Conservation (phyloP, 2,888 invertebrate species). For the Drosophila prolongata region DNA sequence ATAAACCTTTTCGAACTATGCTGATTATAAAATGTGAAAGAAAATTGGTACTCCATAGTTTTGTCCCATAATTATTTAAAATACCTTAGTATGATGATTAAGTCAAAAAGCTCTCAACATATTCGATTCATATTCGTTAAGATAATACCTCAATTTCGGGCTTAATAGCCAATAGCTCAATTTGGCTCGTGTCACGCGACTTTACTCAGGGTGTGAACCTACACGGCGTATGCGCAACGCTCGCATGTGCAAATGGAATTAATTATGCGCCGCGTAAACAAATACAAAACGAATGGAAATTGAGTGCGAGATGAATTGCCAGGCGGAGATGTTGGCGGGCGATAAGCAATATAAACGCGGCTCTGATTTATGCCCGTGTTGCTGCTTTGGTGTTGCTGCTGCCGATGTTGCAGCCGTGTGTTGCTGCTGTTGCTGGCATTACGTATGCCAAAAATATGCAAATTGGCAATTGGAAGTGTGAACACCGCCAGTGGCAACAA, state of each 20-base stretch:
- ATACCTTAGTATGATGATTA: background rate
- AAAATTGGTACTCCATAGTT: too few species aligned
- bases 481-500: slow-evolving; percentile 72
- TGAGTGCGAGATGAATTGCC: slow-evolving; percentile 76
- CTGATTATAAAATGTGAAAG: too few species aligned
- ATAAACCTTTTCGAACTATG: too few species aligned
- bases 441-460: slow-evolving; percentile 77
- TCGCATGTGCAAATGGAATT: slow-evolving; percentile 82
- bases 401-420: slow-evolving; percentile 42
- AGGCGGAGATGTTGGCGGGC: slow-evolving; percentile 65
- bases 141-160: background rate
- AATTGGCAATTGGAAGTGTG: slow-evolving; percentile 76
- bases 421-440: slow-evolving; percentile 44
- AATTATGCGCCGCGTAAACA: slow-evolving; percentile 70
- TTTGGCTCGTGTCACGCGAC: slow-evolving; percentile 29
- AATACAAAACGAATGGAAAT: slow-evolving; percentile 55
- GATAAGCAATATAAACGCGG: slow-evolving; percentile 73
- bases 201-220: background rate
- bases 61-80: too few species aligned
- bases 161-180: slow-evolving; percentile 12
- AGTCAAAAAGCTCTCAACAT: background rate
- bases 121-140: background rate
- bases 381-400: slow-evolving; percentile 5
- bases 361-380: slow-evolving; percentile 65
- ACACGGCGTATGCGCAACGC: slow-evolving; percentile 63